These are phyloP conservation scores for Leucophora obtusa DNA, from an alignment of 2,888 invertebrate genomes.

Conservation along the genomic window DNA sequence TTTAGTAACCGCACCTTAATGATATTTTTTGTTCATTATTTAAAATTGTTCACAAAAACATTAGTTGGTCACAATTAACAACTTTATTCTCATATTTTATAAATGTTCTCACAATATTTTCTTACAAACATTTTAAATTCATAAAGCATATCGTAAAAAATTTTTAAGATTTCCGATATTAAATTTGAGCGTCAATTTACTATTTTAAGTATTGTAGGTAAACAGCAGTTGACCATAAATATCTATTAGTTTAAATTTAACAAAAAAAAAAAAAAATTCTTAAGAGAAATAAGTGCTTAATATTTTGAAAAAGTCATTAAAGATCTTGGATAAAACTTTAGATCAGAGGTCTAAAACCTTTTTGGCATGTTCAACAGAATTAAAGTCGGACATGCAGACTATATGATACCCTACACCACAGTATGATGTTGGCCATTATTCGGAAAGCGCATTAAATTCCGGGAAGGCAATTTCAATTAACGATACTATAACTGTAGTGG, in stretches of 20 bases:
- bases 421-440: too few relatives aligned
- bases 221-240: constrained; percentile 32
- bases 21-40: too few relatives aligned
- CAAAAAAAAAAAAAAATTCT: constrained; percentile 19
- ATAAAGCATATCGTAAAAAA: constrained; percentile 36
- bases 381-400: too few relatives aligned
- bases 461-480: too few relatives aligned
- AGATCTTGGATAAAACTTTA: neutral
- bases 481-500: too few relatives aligned
- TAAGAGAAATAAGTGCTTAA: constrained; percentile 10
- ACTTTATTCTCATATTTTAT: neutral
- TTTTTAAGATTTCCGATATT: constrained; percentile 37
- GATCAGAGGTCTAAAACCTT: too few relatives aligned
- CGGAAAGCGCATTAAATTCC: too few relatives aligned
- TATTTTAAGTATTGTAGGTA: constrained; percentile 13
- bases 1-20: too few relatives aligned
- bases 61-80: neutral
- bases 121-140: constrained; percentile 31
- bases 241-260: neutral
- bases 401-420: too few relatives aligned
- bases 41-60: neutral
- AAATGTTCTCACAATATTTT: neutral
- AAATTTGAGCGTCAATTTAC: constrained; percentile 17
- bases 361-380: too few relatives aligned
- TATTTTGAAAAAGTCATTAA: neutral